Evolutionary conservation across 2,888 invertebrate genomes (phyloP).

Genomic region (Dryococelus australis): DNA sequence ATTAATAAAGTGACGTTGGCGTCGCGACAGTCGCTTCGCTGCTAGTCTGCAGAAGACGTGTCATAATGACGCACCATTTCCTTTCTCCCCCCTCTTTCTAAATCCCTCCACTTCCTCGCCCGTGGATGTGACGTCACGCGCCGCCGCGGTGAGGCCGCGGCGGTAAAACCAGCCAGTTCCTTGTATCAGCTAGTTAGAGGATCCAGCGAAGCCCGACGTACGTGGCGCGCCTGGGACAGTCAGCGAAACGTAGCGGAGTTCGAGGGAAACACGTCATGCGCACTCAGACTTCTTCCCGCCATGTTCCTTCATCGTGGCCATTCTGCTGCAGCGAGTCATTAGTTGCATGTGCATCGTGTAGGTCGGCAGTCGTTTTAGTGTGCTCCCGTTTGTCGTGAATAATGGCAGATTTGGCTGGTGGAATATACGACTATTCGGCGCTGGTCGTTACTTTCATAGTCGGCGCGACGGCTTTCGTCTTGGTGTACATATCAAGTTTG

Average conservation of each 20-base stretch:
- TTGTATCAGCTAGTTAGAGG: constrained; percentile 10
- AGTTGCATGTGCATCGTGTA: not conserved
- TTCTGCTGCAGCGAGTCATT: not conserved
- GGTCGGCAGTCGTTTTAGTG: not conserved
- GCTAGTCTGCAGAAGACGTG: not conserved
- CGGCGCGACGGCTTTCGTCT: constrained; percentile 44
- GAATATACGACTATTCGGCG: constrained; percentile 41
- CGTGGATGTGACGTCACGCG: not conserved
- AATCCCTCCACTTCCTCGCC: no score
- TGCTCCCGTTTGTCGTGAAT: not conserved
- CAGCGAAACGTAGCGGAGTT: constrained; percentile 35
- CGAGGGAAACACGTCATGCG: constrained; percentile 30
- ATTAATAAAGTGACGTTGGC: not conserved
- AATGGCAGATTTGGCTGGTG: constrained; percentile 44
- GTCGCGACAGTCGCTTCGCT: not conserved
- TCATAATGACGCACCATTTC: not conserved
- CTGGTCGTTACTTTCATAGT: constrained; percentile 45
- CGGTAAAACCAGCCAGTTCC: constrained; percentile 16
- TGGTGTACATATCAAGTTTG: constrained; percentile 45
- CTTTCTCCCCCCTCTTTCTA: not conserved
- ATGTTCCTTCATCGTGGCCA: not conserved
- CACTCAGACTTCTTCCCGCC: not conserved
- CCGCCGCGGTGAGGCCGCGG: not conserved
- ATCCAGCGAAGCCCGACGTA: not conserved
- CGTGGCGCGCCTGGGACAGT: constrained; percentile 29